A percentile compares a stretch with the other conserved stretches of the same genome.
phyloP scores from a whole-genome alignment of 2,888 invertebrate species.

The Cheilosia scutellata region DNA sequence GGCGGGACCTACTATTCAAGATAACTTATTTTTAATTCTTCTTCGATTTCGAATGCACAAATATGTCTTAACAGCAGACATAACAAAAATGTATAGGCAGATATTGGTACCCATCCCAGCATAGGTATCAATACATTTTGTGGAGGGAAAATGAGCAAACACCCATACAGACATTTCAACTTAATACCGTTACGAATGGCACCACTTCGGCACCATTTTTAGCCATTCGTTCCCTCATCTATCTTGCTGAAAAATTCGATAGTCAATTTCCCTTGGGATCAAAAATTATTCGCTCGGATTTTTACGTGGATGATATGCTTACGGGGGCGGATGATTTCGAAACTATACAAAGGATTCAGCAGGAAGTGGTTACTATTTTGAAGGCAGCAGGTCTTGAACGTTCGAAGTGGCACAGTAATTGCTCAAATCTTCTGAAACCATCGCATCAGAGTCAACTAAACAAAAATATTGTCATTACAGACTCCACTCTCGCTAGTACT shows the following conservation, averaged over 20 bases:
- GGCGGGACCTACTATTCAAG: constrained; percentile 65
- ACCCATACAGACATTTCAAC: constrained; percentile 49
- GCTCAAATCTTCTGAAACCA: neutral
- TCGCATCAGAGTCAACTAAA: constrained; percentile 3
- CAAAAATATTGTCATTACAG: neutral
- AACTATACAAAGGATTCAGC: constrained; percentile 14
- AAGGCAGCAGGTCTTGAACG: constrained; percentile 21
- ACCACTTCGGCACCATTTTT: constrained; percentile 61
- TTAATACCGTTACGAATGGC: constrained; percentile 71
- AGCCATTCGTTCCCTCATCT: constrained; percentile 54
- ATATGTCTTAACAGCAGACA: constrained; percentile 64
- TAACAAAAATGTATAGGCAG: constrained; percentile 73
- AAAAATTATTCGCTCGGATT: constrained; percentile 31
- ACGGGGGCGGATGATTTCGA: constrained; percentile 50
- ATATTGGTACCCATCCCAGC: constrained; percentile 56
- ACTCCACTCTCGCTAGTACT: constrained; percentile 14
- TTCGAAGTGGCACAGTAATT: constrained; percentile 32
- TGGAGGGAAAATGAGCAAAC: constrained; percentile 52
- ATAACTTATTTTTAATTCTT: constrained; percentile 48
- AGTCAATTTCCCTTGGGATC: constrained; percentile 44
- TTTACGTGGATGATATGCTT: constrained; percentile 71
- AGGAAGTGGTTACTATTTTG: constrained; percentile 32
- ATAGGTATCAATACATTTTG: constrained; percentile 64
- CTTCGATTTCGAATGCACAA: constrained; percentile 56
- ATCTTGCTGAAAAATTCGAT: constrained; percentile 54